Base-by-base conservation (phyloP, 2,797 vertebrate genomes). In the Tamandua tetradactyla region DNA sequence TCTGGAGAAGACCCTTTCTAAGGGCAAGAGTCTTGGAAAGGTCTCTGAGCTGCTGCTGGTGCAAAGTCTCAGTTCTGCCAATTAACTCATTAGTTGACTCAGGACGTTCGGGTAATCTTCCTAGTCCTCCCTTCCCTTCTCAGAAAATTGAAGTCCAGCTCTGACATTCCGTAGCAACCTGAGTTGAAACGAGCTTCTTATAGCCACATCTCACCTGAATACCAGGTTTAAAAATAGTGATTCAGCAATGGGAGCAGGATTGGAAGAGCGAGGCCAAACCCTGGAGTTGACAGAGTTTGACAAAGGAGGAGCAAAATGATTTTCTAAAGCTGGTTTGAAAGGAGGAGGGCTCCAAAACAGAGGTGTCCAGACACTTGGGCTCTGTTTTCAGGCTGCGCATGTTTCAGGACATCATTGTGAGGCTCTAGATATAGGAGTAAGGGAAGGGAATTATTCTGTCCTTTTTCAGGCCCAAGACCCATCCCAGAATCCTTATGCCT, bases 271-370 rank as follows among this genome's bases (percentile, higher is more conserved):
- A 18, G 0, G 15, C 6, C 47, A 69, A 69, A 12, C 42, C 27
- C 61, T 74, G 49, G 37, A n/a, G 15, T 49, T 90, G 88, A 72
- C 74, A 80, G 66, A 55, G 44, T 89, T 81, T 61, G 68, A 78
- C 22, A 30, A 80, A 87, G 79, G 22, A 76, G 64, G 32, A 59
- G 69, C 71, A 81, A 78, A 88, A 78, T 64, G 25, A 57, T 68
- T 90, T 96, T 94, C 55, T 32, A 80, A 89, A 79, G 14, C 52
- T 71, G 44, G 11, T 47, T 82, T 69, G 79, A 92, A 78, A 86
- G 37, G 23, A 74, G 11, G 15, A 27, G 17, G 40, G 25, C 59
- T 87, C 22, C 18, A 57, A 79, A 94, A 66, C 27, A 94, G 27
- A 66, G n/a, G 14, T 52, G 22, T 89, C 30, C 25, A 35, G 61